Evolutionary conservation across 37 sponge, comb jelly and placozoan genomes (phyloP), one percentile per base, ranked within the genome.

Genomic region (Mnemiopsis leidyi): DNA sequence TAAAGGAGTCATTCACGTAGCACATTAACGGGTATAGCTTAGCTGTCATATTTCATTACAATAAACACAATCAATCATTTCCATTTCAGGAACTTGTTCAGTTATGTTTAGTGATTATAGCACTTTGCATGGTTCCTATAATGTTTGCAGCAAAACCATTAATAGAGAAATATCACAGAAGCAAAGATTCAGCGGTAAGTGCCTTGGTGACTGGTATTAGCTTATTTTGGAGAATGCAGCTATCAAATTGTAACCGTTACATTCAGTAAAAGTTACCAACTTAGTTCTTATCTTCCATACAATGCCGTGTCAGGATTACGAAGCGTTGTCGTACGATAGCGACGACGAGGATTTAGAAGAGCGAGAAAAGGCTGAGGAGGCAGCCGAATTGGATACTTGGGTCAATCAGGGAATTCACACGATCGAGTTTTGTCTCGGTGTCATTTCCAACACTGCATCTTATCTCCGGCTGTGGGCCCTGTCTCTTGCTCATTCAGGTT

Each of bases 401-500:
- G 94, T 98, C 69, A 94, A 95, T 79, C 97, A 96, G 67, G 94
- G 95, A 38, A 98, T 98, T 79, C 97, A 98, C 94, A 98, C 99
- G 32, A 98, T 98, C 69, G 99, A 98, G 96, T 98, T 97, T 95
- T 97, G 97, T 93, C 94, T 98, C 90, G 97, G 99, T 9, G 96
- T 96, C 92, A 97, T 98, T 69, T 98, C 99, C 77, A 96, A 98
- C 95, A 98, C 99, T 69, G 99, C 99, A 31, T 98, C 99, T 38
- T 98, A 98, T 93, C 96, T 98, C 1, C 97, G 99, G 67, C 94
- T 98, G 35, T 98, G 99, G 99, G 99, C 99, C 36, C 97, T 98
- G 93, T 96, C 96, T 90, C 93, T 98, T 29, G 99, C 99, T 92
- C 99, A 98, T 92, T 96, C 97, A 38, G 96, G 99, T 98, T 36